Evolutionary conservation across 2,113 vertebrate species (phyloP), one percentile per base, ranked within the genome.

Genomic region (Cryptomyrus ogoouensis): DNA sequence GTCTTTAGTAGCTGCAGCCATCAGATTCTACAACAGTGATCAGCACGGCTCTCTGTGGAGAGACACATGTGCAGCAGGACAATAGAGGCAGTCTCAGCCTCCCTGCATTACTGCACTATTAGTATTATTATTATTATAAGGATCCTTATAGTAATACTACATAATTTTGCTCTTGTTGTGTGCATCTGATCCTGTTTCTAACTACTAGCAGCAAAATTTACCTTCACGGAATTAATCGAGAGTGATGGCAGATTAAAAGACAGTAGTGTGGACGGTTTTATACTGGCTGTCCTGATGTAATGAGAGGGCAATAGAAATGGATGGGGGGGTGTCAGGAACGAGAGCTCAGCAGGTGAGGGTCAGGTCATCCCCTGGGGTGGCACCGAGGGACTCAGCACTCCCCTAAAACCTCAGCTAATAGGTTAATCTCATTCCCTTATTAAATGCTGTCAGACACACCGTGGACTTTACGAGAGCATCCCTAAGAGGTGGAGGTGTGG

Each of bases 401-500:
- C 66, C 89, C 89, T 24, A 70, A 84, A 90, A 91, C 89, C 89
- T 90, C 89, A 21, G 62, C 84, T 91, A 92, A 93, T 91, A 62
- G 91, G 88, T 91, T 91, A 91, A 92, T 92, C 91, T 92, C 89
- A 91, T 88, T 74, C 83, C 90, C 66, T 90, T 92, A 92, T 92
- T 92, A 91, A 91, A 90, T 90, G 90, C 91, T 86, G 91, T 92
- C 91, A 91, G 89, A 90, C 87, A 90, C 24, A 92, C 91, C 92
- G 92, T 53, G 77, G 88, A 47, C 84, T 66, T 89, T 56, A 44
- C 83, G 56, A 91, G 74, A 88, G 89, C 91, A 89, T 89, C 62
- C 77, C 70, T 50, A 27, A 39, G 47, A 66, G 88, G 44, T 56
- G 56, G 58, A 44, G 85, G 85, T 87, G 70, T 91, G 90, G 66